These are phyloP conservation scores for Oophaga sylvatica DNA, from an alignment of 2,797 vertebrate species.

Conservation along the genomic window DNA sequence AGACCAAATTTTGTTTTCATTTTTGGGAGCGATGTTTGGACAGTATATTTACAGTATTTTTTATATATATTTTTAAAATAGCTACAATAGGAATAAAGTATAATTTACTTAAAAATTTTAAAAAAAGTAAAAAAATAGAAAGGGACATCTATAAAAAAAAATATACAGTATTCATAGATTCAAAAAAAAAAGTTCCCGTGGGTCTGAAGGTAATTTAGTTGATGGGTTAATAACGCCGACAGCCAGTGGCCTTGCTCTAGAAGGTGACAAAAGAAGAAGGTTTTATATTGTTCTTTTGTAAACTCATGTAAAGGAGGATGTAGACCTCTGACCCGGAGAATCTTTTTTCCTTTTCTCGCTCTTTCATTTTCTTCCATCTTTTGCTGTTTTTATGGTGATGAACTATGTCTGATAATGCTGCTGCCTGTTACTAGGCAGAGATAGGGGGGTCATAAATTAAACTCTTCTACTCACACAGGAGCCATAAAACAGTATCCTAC, in stretches of 20 bases:
- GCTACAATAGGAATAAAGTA: too few relatives aligned
- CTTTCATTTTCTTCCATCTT: constrained; percentile 38
- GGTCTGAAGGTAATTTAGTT: background rate
- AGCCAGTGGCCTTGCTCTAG: background rate
- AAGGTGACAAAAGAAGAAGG: constrained; percentile 44
- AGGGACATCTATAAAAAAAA: background rate
- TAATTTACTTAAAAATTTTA: too few relatives aligned
- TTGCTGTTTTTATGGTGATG: constrained; percentile 73
- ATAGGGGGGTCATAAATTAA: constrained; percentile 75
- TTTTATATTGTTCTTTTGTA: constrained; percentile 66
- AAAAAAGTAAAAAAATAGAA: background rate
- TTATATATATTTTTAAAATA: too few relatives aligned
- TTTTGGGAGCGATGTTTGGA: too few relatives aligned
- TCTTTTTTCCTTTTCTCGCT: constrained; percentile 53
- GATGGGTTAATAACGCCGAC: constrained; percentile 10
- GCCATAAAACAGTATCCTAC: constrained; percentile 71
- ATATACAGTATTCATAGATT: too few relatives aligned
- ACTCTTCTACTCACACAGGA: constrained; percentile 65
- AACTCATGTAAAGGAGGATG: constrained; percentile 67
- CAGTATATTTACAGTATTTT: too few relatives aligned
- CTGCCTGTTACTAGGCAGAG: constrained; percentile 71
- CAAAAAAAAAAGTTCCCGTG: background rate
- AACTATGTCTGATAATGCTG: constrained; percentile 72
- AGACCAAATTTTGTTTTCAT: too few relatives aligned
- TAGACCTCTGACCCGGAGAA: constrained; percentile 69